Base-by-base conservation (phyloP, 1,140 invertebrate genomes). In the Trachymyrmex cornetzi region DNA sequence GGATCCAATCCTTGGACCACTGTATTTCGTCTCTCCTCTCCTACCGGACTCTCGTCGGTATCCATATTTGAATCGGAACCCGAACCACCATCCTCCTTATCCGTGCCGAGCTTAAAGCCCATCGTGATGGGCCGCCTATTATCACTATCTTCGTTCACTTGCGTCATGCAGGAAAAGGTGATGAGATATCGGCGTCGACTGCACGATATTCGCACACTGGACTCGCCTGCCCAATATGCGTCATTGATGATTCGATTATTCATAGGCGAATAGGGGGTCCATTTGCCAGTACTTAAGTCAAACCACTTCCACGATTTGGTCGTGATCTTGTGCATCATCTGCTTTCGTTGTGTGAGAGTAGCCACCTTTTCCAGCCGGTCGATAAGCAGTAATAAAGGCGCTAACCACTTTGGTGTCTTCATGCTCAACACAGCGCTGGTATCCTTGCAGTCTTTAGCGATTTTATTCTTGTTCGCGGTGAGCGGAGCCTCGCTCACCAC, bases 231-330 rank as follows among this genome's bases (percentile, higher is more conserved):
- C 95, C 96, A 97, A 92, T 98, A 99, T 0, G 98, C 98, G 88
- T 98, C 97, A 91, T 98, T 98, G 53, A 99, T 98, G 0, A 97
- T 95, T 91, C 97, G 97, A 93, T 98, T 98, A 88, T 98, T 98
- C 7, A 96, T 91, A 4, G 96, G 94, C 2, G 97, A 97, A 91
- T 98, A 98, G 38, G 96, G 95, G 69, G 97, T 97, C 98, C 98
- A 99, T 92, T 97, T 97, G 9, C 98, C 97, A 14, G 97, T 97
- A 19, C 97, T 96, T 34, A 98, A 96, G 93, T 99, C 98, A 94
- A 98, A 98, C 98, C 98, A 98, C 91, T 98, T 98, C 98, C 98
- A 99, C 2, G 96, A 94, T 61, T 97, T 96, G 63, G 95, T 89
- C 1, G 90, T 91, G 87, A 97, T 97, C 87, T 96, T 96, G 81